Percentiles rank a stretch among this genome's conserved stretches.
phyloP scores from a whole-genome alignment of 2,113 vertebrate genomes.

The human (Homo sapiens) region DNA sequence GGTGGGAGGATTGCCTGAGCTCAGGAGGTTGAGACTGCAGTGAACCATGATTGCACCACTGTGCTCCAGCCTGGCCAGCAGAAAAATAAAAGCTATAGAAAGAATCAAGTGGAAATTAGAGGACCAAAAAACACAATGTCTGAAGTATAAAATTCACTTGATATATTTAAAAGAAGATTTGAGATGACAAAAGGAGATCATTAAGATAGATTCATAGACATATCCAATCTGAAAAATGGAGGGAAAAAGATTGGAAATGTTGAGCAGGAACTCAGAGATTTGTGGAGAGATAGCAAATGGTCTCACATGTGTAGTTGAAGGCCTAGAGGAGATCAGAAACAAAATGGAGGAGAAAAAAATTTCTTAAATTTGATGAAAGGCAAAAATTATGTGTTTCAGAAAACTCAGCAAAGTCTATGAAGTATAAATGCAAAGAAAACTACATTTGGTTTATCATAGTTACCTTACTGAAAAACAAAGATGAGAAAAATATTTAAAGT shows the following conservation, averaged over 20 bases:
- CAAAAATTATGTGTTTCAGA: neutral
- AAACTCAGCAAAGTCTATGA: neutral
- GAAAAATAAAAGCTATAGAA: neutral
- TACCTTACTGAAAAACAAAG: conserved; percentile 17
- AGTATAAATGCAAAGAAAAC: neutral
- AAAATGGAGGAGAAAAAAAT: neutral
- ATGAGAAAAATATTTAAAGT: neutral
- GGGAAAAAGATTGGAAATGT: neutral
- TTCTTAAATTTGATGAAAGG: neutral
- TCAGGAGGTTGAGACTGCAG: too few relatives aligned
- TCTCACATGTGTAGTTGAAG: neutral
- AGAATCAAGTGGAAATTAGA: neutral
- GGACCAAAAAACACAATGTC: neutral
- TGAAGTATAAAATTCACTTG: neutral
- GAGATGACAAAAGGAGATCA: neutral
- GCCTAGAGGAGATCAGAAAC: neutral
- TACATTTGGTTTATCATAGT: neutral
- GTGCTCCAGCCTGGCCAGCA: neutral
- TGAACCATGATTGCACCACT: too few relatives aligned
- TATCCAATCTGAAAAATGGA: neutral
- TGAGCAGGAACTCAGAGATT: neutral
- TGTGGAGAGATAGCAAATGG: neutral
- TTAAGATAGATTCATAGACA: neutral
- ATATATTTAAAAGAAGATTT: neutral
- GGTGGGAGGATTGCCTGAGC: too few relatives aligned